Evolutionary conservation across 2,113 vertebrate genomes (phyloP).

Genomic region (Poecilia latipinna): DNA sequence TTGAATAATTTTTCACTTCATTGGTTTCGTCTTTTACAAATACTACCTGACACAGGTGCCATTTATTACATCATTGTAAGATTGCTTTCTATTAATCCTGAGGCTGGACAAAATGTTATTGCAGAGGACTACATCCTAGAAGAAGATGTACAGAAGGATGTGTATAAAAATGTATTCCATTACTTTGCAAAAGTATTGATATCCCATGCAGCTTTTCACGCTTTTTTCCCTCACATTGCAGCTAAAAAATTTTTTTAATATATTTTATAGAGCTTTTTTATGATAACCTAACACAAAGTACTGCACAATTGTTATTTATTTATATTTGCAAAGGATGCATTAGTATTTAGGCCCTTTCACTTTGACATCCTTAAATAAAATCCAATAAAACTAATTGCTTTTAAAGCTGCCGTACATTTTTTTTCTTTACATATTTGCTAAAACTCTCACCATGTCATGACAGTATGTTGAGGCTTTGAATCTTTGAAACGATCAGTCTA

Average conservation of each 20-base stretch:
- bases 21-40: conserved; percentile 66
- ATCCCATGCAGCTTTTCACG: background rate
- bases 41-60: conserved; percentile 60
- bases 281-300: too few species aligned
- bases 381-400: background rate
- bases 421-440: too few species aligned
- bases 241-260: background rate
- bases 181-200: background rate
- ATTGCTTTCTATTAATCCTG: conserved; percentile 63
- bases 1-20: conserved; percentile 73
- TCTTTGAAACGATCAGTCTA: too few species aligned
- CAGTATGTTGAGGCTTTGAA: too few species aligned
- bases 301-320: too few species aligned
- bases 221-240: background rate
- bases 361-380: background rate
- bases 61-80: conserved; percentile 60
- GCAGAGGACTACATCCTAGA: conserved; percentile 52
- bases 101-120: conserved; percentile 60
- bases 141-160: conserved; percentile 3
- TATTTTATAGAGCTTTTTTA: background rate
- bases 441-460: too few species aligned
- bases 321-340: background rate
- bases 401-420: background rate
- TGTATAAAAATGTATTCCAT: background rate
- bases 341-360: background rate